Evolutionary conservation across 2,888 invertebrate species (phyloP).

Genomic region (Orthosia gothica): DNA sequence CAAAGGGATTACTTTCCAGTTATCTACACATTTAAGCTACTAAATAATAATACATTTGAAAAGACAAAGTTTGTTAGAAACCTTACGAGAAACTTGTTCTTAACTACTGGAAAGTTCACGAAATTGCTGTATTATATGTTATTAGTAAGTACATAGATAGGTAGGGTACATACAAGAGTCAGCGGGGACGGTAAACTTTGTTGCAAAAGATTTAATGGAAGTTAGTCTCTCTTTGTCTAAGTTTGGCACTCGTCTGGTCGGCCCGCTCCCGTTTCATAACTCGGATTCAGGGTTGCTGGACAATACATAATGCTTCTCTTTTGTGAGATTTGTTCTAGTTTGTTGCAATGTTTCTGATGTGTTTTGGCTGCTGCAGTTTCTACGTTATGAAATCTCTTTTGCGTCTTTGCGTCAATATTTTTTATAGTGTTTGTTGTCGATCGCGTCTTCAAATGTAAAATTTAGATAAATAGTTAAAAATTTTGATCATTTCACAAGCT

Average conservation of each 20-base stretch:
- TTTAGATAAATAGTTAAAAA: background rate
- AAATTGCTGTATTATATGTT: slow-evolving; percentile 63
- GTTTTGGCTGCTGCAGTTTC: slow-evolving; percentile 6
- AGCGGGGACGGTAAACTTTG: slow-evolving; percentile 84
- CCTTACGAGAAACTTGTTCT: slow-evolving; percentile 59
- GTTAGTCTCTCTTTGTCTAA: slow-evolving; percentile 89
- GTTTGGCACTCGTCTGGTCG: slow-evolving; percentile 88
- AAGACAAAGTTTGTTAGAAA: slow-evolving; percentile 51
- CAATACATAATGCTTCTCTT: slow-evolving; percentile 47
- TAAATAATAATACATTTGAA: slow-evolving; percentile 62
- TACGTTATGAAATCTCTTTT: background rate
- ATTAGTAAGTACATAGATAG: slow-evolving; percentile 57
- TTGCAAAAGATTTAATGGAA: slow-evolving; percentile 91
- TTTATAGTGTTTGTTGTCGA: too few relatives aligned
- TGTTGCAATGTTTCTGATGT: slow-evolving; percentile 9
- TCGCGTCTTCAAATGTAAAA: background rate
- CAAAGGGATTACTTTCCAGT: slow-evolving; percentile 14
- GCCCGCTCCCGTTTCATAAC: slow-evolving; percentile 85
- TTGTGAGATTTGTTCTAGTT: slow-evolving; percentile 45
- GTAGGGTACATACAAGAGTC: slow-evolving; percentile 78
- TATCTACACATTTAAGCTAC: slow-evolving; percentile 42
- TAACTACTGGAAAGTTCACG: slow-evolving; percentile 64
- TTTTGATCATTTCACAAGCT: background rate
- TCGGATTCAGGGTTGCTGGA: slow-evolving; percentile 78
- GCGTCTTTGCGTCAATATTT: background rate